Conservation (phyloP, 2,113 vertebrate species). For the Himantopus leucocephalus region DNA sequence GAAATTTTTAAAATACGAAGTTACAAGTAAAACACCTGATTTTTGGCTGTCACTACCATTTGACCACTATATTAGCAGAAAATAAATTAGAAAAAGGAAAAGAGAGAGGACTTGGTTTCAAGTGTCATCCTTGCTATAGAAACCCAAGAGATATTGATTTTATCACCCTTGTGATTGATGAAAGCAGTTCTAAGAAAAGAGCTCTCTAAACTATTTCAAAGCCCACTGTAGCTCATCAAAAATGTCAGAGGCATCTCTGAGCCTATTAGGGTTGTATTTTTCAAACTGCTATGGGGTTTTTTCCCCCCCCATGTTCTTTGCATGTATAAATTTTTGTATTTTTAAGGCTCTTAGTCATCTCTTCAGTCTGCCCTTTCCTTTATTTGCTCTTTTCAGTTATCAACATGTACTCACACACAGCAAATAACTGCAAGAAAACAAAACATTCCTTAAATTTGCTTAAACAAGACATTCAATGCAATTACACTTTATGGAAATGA, state of each 20-base stretch:
- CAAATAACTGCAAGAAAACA: slow-evolving; percentile 2
- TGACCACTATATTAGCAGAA: not conserved
- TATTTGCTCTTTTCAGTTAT: not conserved
- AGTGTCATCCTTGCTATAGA: slow-evolving; percentile 2
- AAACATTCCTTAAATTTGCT: slow-evolving; percentile 10
- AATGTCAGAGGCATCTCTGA: slow-evolving; percentile 22
- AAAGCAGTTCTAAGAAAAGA: slow-evolving; percentile 40
- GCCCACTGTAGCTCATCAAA: slow-evolving; percentile 8
- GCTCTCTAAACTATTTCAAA: slow-evolving; percentile 59
- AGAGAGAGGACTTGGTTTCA: not conserved
- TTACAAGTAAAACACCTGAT: not conserved
- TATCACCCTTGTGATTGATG: slow-evolving; percentile 40
- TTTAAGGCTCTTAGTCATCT: not conserved
- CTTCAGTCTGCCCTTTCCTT: not conserved
- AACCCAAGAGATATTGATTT: slow-evolving; percentile 42
- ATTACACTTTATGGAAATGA: not conserved
- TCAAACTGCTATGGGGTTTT: not conserved
- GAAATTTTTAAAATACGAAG: not conserved
- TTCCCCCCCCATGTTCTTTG: not conserved
- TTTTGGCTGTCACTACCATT: not conserved
- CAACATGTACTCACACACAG: not conserved
- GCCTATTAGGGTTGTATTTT: not conserved
- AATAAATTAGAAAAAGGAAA: not conserved
- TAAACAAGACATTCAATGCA: not conserved
- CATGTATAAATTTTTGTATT: not conserved